These are phyloP conservation scores for Botia almorhae DNA, from an alignment of 2,797 vertebrate genomes.

Conservation along the genomic window DNA sequence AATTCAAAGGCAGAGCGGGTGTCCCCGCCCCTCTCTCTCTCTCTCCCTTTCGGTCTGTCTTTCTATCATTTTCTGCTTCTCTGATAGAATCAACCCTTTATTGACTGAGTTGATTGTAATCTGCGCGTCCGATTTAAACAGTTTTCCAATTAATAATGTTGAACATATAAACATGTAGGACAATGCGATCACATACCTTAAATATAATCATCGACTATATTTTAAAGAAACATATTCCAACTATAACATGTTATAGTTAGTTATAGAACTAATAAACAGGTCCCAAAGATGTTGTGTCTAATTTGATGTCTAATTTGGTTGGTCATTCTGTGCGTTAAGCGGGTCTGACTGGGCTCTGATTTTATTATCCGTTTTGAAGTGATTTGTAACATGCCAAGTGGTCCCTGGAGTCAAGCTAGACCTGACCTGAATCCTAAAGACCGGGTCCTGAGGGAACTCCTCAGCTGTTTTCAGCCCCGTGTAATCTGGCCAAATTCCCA, in stretches of 20 bases:
- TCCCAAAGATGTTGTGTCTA: too few species aligned
- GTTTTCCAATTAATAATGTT: too few species aligned
- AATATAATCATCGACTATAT: background rate
- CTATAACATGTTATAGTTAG: too few species aligned
- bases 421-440: slow-evolving; percentile 79
- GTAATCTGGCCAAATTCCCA: slow-evolving; percentile 71
- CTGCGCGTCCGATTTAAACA: too few species aligned
- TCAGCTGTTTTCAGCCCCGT: slow-evolving; percentile 76
- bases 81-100: too few species aligned
- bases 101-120: too few species aligned
- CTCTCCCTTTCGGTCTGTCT: slow-evolving; percentile 1
- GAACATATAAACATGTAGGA: too few species aligned
- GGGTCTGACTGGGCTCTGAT: slow-evolving; percentile 59
- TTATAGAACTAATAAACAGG: too few species aligned
- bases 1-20: background rate
- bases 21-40: slow-evolving; percentile 25
- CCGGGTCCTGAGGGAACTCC: slow-evolving; percentile 71
- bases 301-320: background rate
- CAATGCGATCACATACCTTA: background rate
- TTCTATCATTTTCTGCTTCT: background rate
- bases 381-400: slow-evolving; percentile 79
- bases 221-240: too few species aligned
- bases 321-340: background rate
- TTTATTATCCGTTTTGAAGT: slow-evolving; percentile 81
- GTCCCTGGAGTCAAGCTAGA: slow-evolving; percentile 76